Conservation (phyloP, 2,797 vertebrate species). For the Dallia pectoralis region DNA sequence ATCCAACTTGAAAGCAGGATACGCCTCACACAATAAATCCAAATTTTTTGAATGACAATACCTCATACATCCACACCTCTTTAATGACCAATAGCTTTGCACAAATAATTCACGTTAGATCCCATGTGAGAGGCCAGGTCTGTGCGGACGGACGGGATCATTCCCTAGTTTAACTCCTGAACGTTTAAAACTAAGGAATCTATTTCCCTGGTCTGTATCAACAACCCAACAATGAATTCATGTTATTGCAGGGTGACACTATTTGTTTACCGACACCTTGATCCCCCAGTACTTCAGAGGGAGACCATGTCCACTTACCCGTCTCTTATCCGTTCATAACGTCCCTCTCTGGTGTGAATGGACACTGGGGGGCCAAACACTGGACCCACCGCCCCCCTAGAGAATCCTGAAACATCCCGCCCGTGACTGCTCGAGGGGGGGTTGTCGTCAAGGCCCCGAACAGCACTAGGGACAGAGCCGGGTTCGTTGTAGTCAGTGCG, state of each 20-base stretch:
- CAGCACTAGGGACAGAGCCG: slow-evolving; percentile 96
- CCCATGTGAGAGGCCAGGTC: slow-evolving; percentile 70
- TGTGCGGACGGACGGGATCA: slow-evolving; percentile 72
- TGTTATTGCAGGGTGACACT: slow-evolving; percentile 60
- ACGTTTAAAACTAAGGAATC: slow-evolving; percentile 61
- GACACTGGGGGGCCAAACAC: slow-evolving; percentile 94
- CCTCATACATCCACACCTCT: slow-evolving; percentile 61
- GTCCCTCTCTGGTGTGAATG: slow-evolving; percentile 99
- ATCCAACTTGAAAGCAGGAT: slow-evolving; percentile 73
- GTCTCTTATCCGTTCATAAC: slow-evolving; percentile 99
- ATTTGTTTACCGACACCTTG: slow-evolving; percentile 72
- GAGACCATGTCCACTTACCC: slow-evolving; percentile 99
- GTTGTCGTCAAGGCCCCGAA: slow-evolving; percentile 97
- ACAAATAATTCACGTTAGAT: slow-evolving; percentile 67
- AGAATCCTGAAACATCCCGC: slow-evolving; percentile 99
- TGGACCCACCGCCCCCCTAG: slow-evolving; percentile 95
- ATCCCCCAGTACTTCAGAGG: slow-evolving; percentile 88
- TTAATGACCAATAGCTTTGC: slow-evolving; percentile 64
- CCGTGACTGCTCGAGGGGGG: slow-evolving; percentile 95
- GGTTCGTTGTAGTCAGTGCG: slow-evolving; percentile 99
- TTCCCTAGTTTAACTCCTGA: slow-evolving; percentile 75
- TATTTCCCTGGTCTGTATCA: slow-evolving; percentile 71
- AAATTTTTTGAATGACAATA: slow-evolving; percentile 72
- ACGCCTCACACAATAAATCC: slow-evolving; percentile 60
- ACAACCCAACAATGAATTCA: slow-evolving; percentile 87